Percentiles rank a stretch among this genome's conserved stretches.
Evolutionary conservation across 1,140 invertebrate genomes (phyloP).

Genomic region (Aphelinus certus): DNA sequence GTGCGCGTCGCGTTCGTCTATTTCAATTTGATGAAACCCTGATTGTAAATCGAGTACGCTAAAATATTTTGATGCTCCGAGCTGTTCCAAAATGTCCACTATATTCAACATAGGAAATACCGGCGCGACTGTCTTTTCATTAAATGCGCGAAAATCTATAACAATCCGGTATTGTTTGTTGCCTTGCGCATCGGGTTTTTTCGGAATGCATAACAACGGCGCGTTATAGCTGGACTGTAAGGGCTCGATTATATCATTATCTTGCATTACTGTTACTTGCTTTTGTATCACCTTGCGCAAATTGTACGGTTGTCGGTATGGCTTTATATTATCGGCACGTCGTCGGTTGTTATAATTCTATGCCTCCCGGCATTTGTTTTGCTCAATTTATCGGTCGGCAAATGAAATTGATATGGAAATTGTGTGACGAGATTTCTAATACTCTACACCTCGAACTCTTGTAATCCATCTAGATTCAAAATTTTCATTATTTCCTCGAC

Average conservation of each 20-base stretch:
- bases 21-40: slow-evolving; percentile 66
- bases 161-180: slow-evolving; percentile 46
- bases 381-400: no score
- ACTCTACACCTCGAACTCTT: no score
- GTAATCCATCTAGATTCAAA: no score
- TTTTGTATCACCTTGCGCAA: neutral
- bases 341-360: no score
- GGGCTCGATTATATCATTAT: slow-evolving; percentile 51
- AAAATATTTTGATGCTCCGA: slow-evolving; percentile 55
- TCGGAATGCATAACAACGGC: slow-evolving; percentile 54
- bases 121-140: slow-evolving; percentile 51
- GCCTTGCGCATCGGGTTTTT: slow-evolving; percentile 54
- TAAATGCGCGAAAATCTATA: slow-evolving; percentile 42
- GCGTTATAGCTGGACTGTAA: slow-evolving; percentile 49
- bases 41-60: slow-evolving; percentile 58
- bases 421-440: no score
- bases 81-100: slow-evolving; percentile 52
- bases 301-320: no score
- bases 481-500: no score
- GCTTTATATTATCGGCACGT: neutral
- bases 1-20: slow-evolving; percentile 51
- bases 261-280: slow-evolving; percentile 26
- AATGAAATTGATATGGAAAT: no score
- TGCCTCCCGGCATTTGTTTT: no score
- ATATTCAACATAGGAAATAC: slow-evolving; percentile 67